Conservation (phyloP, 2,797 vertebrate genomes). For the Monodelphis domestica region DNA sequence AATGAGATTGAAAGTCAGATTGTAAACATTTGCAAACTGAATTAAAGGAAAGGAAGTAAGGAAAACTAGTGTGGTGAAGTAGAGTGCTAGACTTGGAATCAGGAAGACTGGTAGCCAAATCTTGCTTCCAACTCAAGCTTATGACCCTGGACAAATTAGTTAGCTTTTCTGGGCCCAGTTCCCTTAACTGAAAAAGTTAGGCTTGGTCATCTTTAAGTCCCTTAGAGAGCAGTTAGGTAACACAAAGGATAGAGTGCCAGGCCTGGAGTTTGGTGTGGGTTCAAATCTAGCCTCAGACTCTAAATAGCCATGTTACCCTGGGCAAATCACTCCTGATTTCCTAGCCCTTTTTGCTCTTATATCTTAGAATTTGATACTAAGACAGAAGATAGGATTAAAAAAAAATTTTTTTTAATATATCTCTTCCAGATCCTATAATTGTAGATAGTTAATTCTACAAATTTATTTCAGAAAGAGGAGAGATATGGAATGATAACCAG, state of each 20-base stretch:
- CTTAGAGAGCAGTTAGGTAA: no score
- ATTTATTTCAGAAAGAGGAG: background rate
- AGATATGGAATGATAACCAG: background rate
- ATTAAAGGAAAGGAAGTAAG: background rate
- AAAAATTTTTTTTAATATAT: no score
- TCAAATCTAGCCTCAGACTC: no score
- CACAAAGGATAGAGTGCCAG: no score
- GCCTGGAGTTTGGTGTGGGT: no score
- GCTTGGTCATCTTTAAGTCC: background rate
- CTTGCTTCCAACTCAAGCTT: background rate
- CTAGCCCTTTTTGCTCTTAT: no score
- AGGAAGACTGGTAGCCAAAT: background rate
- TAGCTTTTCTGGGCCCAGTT: background rate
- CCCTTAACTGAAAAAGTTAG: background rate
- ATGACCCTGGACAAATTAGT: background rate
- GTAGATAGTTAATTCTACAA: background rate
- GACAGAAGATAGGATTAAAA: no score
- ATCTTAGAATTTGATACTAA: no score
- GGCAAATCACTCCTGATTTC: no score
- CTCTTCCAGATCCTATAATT: background rate
- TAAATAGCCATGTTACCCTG: no score
- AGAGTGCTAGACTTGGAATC: background rate
- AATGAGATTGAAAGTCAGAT: background rate
- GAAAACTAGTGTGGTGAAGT: background rate
- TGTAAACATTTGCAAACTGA: background rate